These are phyloP conservation scores for Sminthurides bifidus DNA, from an alignment of 1,140 invertebrate species.

Conservation along the genomic window DNA sequence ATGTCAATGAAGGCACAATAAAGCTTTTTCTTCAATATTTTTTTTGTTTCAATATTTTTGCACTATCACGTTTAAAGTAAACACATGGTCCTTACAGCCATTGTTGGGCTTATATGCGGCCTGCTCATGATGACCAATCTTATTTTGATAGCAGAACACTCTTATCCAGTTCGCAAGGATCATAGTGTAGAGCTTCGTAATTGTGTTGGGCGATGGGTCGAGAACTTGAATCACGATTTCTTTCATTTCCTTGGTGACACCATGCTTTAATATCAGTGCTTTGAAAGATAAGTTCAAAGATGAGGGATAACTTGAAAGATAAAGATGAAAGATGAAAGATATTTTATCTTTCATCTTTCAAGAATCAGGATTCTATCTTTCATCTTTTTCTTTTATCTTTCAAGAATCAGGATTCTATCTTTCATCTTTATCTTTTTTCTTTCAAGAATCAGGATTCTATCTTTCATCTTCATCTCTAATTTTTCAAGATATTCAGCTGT, in stretches of 20 bases:
- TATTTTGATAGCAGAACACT: conserved; percentile 21
- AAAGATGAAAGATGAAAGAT: too few species aligned
- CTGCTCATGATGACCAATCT: conserved; percentile 30
- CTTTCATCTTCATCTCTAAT: too few species aligned
- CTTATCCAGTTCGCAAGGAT: conserved; percentile 29
- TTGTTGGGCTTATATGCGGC: conserved; percentile 29
- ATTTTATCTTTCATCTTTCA: too few species aligned
- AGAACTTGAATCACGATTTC: conserved; percentile 17
- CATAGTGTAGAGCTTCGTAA: conserved; percentile 30
- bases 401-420: too few species aligned
- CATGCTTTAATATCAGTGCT: not conserved
- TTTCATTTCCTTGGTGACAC: not conserved
- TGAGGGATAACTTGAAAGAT: too few species aligned
- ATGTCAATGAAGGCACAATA: conserved; percentile 17
- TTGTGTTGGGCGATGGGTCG: conserved; percentile 30
- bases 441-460: too few species aligned
- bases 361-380: too few species aligned
- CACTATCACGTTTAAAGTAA: conserved; percentile 22
- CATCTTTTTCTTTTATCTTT: too few species aligned
- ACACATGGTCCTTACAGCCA: conserved; percentile 32
- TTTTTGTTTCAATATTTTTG: not conserved
- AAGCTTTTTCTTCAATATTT: conserved; percentile 4
- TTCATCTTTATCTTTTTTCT: too few species aligned
- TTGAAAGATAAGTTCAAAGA: too few species aligned
- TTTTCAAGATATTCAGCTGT: too few species aligned